phyloP scores from a whole-genome alignment of 2,888 invertebrate genomes.

The Amphipyra berbera region DNA sequence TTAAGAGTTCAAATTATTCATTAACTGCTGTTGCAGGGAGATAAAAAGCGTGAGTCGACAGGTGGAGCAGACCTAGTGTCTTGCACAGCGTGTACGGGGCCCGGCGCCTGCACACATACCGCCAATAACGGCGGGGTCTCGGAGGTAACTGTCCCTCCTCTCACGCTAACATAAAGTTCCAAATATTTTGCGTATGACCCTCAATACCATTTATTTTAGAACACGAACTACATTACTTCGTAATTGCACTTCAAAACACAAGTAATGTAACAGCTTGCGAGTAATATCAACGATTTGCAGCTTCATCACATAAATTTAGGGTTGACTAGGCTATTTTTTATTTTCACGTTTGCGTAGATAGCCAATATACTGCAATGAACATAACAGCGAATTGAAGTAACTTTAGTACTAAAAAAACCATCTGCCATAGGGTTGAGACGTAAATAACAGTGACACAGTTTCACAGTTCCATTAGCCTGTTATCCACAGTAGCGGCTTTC shows the following conservation, averaged over 20 bases:
- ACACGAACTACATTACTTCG: slow-evolving; percentile 30
- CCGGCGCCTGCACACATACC: slow-evolving; percentile 95
- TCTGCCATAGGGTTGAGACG: slow-evolving; percentile 24
- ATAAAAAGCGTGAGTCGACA: slow-evolving; percentile 95
- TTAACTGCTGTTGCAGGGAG: slow-evolving; percentile 90
- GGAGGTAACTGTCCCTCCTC: slow-evolving; percentile 90
- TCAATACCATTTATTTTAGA: slow-evolving; percentile 39
- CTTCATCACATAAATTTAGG: slow-evolving; percentile 21
- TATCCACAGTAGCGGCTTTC: slow-evolving; percentile 71
- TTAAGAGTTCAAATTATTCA: background rate
- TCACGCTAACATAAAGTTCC: slow-evolving; percentile 55
- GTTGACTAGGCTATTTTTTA: slow-evolving; percentile 34
- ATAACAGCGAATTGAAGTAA: slow-evolving; percentile 21
- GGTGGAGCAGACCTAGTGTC: slow-evolving; percentile 95
- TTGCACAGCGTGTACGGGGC: slow-evolving; percentile 94
- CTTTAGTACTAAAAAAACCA: slow-evolving; percentile 19
- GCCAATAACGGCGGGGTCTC: slow-evolving; percentile 96
- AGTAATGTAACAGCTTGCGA: slow-evolving; percentile 34
- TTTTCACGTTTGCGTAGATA: slow-evolving; percentile 35
- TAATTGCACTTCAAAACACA: slow-evolving; percentile 19
- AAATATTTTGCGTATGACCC: slow-evolving; percentile 52
- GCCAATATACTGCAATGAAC: slow-evolving; percentile 6
- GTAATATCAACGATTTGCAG: slow-evolving; percentile 22
- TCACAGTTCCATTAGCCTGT: slow-evolving; percentile 53
- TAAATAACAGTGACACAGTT: slow-evolving; percentile 29